Evolutionary conservation across 2,797 vertebrate species (phyloP), one percentile per base, ranked within the genome.

Genomic region (Bovichtus diacanthus): DNA sequence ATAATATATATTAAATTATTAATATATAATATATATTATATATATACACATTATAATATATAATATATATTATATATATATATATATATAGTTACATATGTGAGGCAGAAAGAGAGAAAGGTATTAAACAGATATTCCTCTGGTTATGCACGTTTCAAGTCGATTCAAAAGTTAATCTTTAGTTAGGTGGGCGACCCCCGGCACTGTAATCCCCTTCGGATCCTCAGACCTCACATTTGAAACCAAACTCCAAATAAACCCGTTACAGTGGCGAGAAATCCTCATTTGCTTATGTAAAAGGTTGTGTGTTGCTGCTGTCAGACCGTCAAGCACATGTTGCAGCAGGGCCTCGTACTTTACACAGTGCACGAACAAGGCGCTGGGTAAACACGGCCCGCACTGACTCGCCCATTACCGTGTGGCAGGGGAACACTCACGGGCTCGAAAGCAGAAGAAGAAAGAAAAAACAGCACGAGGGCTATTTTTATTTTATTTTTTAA

Each of bases 301-400:
- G 60, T 1, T 53, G 85, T 60, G 8, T 69, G 69, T 29, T 36
- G 84, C 66, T 74, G 85, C 84, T 87, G 89, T 91, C 86, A 90
- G 43, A 60, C 3, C 49, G 58, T 55, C 49, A 8, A 67, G 83
- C 90, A 92, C 92, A 88, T 91, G 91, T 88, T 84, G 85, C 88
- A 88, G 90, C 86, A 55, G 83, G 92, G 89, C 91, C 89, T 84
- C 59, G 9, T 0, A 67, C 83, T 55, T 31, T 8, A 31, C 61
- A 19, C 69, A 4, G 23, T 2, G 63, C 60, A 23, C 9, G 3
- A 47, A 23, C 59, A 8, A 13, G 53, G 74, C 66, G 72, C 70
- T 12, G 74, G 23, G 70, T 76, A 79, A 87, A 83, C 91, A 85
- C 79, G 80, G 84, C 76, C 86, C 87, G 49, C 75, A 29, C 59